phyloP scores from a whole-genome alignment of 2,797 vertebrate species.

The Acanthornis magna region DNA sequence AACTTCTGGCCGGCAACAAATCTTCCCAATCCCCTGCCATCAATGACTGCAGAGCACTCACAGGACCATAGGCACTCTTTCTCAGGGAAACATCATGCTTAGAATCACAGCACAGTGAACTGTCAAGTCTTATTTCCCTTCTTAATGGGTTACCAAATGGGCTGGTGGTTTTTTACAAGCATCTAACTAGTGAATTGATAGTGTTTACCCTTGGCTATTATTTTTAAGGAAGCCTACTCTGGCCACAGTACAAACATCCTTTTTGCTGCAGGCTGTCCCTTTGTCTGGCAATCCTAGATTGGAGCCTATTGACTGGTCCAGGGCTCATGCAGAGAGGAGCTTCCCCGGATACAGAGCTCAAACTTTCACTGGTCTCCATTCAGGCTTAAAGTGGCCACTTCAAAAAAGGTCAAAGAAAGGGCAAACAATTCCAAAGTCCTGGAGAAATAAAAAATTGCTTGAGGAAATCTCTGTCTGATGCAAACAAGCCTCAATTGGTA shows the following conservation, averaged over 20 bases:
- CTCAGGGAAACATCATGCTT: constrained; percentile 3
- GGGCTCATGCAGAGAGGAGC: not conserved
- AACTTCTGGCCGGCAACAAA: not conserved
- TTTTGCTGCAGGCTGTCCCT: constrained; percentile 35
- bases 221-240: constrained; percentile 35
- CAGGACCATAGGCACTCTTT: not conserved
- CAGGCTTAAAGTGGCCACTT: not conserved
- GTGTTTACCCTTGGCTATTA: constrained; percentile 42
- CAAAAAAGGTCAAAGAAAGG: not conserved
- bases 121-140: constrained; percentile 46
- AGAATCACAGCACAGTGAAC: constrained; percentile 11
- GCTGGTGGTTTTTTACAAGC: constrained; percentile 11
- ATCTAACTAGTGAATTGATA: constrained; percentile 20
- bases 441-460: not conserved
- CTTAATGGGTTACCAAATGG: not conserved
- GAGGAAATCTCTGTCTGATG: not conserved
- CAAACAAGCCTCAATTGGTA: not conserved
- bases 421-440: not conserved
- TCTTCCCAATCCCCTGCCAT: not conserved
- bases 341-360: not conserved
- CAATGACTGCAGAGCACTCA: not conserved
- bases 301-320: not conserved
- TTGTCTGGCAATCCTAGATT: not conserved
- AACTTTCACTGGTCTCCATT: constrained; percentile 11
- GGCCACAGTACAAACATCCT: constrained; percentile 38